Base-by-base conservation (phyloP, 2,797 vertebrate genomes). In the Diplodus sargus region DNA sequence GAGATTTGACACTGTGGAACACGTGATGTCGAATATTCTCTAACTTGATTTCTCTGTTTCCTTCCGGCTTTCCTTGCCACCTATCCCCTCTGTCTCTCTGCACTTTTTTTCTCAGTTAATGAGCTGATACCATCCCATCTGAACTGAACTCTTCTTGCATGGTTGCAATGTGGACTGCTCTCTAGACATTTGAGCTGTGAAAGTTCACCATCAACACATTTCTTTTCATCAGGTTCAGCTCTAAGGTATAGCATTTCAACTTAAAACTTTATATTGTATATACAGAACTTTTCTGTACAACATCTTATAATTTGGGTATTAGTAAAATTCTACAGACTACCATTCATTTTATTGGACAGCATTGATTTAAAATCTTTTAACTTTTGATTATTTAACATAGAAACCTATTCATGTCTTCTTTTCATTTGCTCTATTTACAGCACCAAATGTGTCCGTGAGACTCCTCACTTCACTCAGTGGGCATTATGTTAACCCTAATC, bases 401-500 rank as follows among this genome's bases (percentile, higher is more conserved):
- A 25, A 0, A 3, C 4, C 12, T 45, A 1, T 42, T 78, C 0
- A 28, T 69, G 5, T 48, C 74, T 71, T 51, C 4, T 65, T 77
- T 48, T 72, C 5, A 22, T 83, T 56, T 78, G 18, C 60, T 77
- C 25, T 76, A 76, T 66, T 59, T 78, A 28, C 87, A 93, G 89
- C 65, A 70, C 82, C 86, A 83, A 85, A 91, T 93, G 94, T 82
- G 65, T 86, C 83, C 60, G 39, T 83, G 84, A 90, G 85, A 78
- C 63, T 88, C 74, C 25, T 84, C 83, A 57, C 85, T 86, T 86
- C 75, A 78, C 58, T 87, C 72, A 48, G 63, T 84, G 84, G 91
- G 58, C 71, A 85, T 85, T 22, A 94, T 93, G 93, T 89, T 89
- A 74, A 89, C 87, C 87, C 91, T 90, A 76, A 94, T 93, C 91